phyloP scores from a whole-genome alignment of 2,797 vertebrate species.

The Uromys caudimaculatus region DNA sequence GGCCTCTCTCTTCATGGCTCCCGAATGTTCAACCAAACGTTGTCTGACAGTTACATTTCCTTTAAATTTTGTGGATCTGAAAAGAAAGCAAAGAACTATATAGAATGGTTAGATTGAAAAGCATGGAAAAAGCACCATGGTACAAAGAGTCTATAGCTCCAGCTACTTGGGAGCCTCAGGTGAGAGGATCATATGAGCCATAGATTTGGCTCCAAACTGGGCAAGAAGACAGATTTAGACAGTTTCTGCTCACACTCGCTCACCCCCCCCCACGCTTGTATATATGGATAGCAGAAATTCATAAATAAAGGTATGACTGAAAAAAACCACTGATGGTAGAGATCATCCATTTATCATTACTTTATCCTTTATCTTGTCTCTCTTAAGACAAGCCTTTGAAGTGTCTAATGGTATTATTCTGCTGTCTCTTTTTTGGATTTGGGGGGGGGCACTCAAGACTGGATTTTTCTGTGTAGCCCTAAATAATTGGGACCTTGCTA shows the following conservation, averaged over 20 bases:
- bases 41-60: slow-evolving; percentile 19
- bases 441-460: background rate
- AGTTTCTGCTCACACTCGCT: background rate
- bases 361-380: background rate
- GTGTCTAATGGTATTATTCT: background rate
- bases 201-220: background rate
- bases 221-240: background rate
- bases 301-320: background rate
- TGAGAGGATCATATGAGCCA: background rate
- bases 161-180: background rate
- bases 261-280: background rate
- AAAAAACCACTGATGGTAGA: background rate
- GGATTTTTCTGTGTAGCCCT: background rate
- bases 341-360: slow-evolving; percentile 20
- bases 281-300: background rate
- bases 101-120: slow-evolving; percentile 34
- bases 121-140: background rate
- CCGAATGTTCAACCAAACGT: background rate
- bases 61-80: background rate
- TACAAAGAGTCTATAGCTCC: background rate
- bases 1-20: background rate
- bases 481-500: background rate
- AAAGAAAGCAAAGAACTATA: background rate
- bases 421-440: background rate
- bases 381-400: background rate